Base-by-base conservation (phyloP, 2,797 vertebrate genomes). In the Esox masquinongy region DNA sequence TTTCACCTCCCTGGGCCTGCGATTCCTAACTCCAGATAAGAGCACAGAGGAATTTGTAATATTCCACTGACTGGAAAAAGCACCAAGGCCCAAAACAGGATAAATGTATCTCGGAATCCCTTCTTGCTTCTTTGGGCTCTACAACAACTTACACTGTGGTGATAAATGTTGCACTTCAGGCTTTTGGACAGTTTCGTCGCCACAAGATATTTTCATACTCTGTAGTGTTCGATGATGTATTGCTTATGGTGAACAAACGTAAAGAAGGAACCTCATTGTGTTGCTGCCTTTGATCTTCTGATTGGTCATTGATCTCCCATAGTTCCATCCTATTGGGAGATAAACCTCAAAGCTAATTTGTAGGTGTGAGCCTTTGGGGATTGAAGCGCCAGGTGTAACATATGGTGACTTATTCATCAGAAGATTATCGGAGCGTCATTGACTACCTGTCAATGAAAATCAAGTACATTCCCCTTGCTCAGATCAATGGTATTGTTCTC, bases 241-340 rank as follows among this genome's bases (percentile, higher is more conserved):
- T 50, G 77, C 68, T 31, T n/a, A 70, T 34, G 73, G 59, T 56
- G 17, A 74, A 39, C 43, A 39, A 71, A 81, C 74, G 75, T 83
- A 24, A 53, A 34, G 69, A 76, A 26, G 24, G 61, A 15, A 68
- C 76, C 61, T 70, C 82, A 80, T 84, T 79, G 79, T 86, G 80
- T 84, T 70, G 0, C 71, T 80, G 81, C 83, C 66, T 85, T 68
- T 19, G 68, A 47, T 69, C 12, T 14, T 39, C 36, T 85, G 82
- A 77, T 85, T 75, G 1, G 3, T 34, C 61, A 88, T 88, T 80
- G 78, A 90, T 89, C 82, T 87, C 81, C 86, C 81, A 77, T 85
- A 88, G 86, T 83, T 89, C 86, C 84, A 77, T 22, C 15, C 68
- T 19, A 34, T 31, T 31, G 31, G 26, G 31, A 49, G 4, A 0